phyloP scores from a whole-genome alignment of 2,113 vertebrate genomes.

The Sminthopsis crassicaudata region DNA sequence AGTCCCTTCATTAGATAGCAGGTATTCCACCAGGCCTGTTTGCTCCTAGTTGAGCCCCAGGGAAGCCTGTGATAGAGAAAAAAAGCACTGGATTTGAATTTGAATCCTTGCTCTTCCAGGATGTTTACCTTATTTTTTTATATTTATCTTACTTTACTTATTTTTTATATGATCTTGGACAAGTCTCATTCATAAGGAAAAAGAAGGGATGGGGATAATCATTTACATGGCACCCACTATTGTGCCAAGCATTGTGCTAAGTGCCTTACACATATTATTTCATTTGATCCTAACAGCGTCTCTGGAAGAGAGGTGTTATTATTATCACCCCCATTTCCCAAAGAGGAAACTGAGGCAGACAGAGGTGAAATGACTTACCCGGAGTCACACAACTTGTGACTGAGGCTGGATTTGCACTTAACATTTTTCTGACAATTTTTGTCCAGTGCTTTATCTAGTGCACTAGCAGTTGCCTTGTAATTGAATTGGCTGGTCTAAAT shows the following conservation, averaged over 20 bases:
- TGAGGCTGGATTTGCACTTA: background rate
- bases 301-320: background rate
- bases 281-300: background rate
- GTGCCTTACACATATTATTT: background rate
- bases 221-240: background rate
- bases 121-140: background rate
- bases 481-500: background rate
- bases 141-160: too few species aligned
- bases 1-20: background rate
- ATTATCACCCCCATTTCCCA: background rate
- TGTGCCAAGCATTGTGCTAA: background rate
- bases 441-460: background rate
- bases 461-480: background rate
- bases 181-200: background rate
- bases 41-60: background rate
- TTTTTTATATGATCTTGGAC: background rate
- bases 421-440: background rate
- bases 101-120: background rate
- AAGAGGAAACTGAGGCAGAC: background rate
- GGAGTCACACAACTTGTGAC: background rate
- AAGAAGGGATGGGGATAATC: background rate
- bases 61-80: background rate
- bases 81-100: background rate
- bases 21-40: background rate
- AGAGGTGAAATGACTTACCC: background rate